Percentiles rank a stretch among this genome's conserved stretches.
Evolutionary conservation across 2,113 vertebrate species (phyloP).

Genomic region (Dipodomys merriami): DNA sequence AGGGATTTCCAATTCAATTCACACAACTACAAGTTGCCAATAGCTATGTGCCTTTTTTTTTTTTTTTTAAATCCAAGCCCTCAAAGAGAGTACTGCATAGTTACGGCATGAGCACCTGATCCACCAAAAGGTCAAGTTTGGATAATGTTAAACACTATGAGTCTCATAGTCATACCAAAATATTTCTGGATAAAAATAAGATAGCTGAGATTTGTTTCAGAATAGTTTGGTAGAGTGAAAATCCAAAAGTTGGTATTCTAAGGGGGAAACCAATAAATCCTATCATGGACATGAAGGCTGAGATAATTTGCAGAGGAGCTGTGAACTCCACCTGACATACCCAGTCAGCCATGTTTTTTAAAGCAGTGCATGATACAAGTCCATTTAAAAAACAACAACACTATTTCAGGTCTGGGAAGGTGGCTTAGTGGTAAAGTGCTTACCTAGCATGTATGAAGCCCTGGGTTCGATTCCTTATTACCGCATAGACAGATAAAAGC

Average conservation of each 20-base stretch:
- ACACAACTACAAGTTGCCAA: not conserved
- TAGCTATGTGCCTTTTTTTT: not conserved
- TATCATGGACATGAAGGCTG: not conserved
- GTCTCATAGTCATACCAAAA: not conserved
- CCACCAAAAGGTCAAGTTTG: not conserved
- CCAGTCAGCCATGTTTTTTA: not conserved
- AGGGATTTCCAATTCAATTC: constrained; percentile 10
- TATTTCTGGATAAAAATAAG: constrained; percentile 1
- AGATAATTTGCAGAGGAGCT: not conserved
- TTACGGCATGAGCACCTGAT: not conserved
- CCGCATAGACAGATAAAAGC: too few species aligned
- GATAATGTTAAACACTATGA: not conserved
- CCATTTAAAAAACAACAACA: not conserved
- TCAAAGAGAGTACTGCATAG: not conserved
- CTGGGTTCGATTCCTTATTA: too few species aligned
- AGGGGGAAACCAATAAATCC: not conserved
- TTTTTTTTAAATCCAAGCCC: constrained; percentile 6
- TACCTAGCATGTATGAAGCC: too few species aligned
- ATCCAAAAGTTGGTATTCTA: constrained; percentile 15
- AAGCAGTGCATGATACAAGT: not conserved
- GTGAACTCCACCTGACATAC: not conserved
- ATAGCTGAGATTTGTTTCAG: not conserved
- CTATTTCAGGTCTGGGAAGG: too few species aligned
- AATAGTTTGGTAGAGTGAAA: not conserved
- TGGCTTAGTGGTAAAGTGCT: too few species aligned